A percentile compares a stretch with the other conserved stretches of the same genome.
phyloP scores from a whole-genome alignment of 2,797 vertebrate species.

The Tinamus major region DNA sequence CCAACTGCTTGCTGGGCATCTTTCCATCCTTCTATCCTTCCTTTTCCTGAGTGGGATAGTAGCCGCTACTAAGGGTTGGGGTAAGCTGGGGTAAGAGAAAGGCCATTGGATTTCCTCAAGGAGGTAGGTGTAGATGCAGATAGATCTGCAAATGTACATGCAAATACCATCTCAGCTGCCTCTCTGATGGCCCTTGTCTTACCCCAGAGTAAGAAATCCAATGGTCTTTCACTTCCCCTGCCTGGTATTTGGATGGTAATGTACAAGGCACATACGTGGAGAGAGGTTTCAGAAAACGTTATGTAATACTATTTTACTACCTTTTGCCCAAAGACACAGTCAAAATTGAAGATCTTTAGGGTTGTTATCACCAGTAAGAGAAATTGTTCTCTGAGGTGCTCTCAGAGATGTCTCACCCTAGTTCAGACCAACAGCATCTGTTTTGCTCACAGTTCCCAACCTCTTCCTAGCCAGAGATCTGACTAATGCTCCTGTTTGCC shows the following conservation, averaged over 20 bases:
- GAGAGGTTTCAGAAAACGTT: neutral
- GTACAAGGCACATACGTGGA: neutral
- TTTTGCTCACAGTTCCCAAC: neutral
- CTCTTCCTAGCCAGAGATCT: neutral
- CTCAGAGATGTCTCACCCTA: neutral
- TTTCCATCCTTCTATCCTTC: neutral
- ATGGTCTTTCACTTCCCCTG: no score
- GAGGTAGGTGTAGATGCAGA: neutral
- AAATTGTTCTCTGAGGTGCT: neutral
- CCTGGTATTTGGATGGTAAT: neutral
- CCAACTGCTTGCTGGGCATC: neutral
- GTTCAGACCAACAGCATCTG: neutral
- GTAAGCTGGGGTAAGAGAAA: neutral
- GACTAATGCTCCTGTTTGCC: neutral
- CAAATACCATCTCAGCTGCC: no score
- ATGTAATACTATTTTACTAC: neutral
- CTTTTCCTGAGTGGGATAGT: neutral
- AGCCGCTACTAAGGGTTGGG: neutral
- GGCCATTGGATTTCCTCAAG: neutral
- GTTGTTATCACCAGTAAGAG: neutral
- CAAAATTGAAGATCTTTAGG: neutral
- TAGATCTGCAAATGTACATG: neutral
- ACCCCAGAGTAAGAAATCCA: no score
- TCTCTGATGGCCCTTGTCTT: no score
- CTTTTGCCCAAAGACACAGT: neutral